Percentiles rank a stretch among this genome's conserved stretches.
Evolutionary conservation across 2,797 vertebrate species (phyloP).

Genomic region (Cynopterus sphinx): DNA sequence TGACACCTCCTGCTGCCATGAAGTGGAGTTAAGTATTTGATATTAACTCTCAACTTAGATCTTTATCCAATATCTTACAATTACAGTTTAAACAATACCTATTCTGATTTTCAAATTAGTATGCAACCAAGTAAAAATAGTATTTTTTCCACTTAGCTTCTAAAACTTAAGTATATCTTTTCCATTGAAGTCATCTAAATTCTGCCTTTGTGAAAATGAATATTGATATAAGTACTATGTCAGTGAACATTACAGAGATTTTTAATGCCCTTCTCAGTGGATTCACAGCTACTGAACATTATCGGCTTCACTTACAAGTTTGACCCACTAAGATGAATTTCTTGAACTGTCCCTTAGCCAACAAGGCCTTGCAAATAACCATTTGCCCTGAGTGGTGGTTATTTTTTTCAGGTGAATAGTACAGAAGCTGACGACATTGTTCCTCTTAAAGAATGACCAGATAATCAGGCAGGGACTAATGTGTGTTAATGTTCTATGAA

Average conservation of each 20-base stretch:
- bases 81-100: neutral
- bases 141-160: neutral
- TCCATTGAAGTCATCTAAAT: neutral
- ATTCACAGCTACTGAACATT: neutral
- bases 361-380: neutral
- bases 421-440: neutral
- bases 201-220: constrained; percentile 1
- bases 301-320: neutral
- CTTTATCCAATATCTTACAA: neutral
- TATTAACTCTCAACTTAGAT: neutral
- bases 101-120: neutral
- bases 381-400: neutral
- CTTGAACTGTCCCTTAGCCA: neutral
- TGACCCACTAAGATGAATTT: neutral
- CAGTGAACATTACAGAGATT: neutral
- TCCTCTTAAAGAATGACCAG: neutral
- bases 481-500: neutral
- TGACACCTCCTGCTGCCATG: neutral
- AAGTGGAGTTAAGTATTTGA: neutral
- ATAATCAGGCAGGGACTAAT: neutral
- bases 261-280: neutral
- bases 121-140: neutral
- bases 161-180: neutral
- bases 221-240: neutral
- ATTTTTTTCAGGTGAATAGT: neutral